Percentiles rank a stretch among this genome's conserved stretches.
Evolutionary conservation across 2,797 vertebrate species (phyloP).

Genomic region (Xiphophorus birchmanni): DNA sequence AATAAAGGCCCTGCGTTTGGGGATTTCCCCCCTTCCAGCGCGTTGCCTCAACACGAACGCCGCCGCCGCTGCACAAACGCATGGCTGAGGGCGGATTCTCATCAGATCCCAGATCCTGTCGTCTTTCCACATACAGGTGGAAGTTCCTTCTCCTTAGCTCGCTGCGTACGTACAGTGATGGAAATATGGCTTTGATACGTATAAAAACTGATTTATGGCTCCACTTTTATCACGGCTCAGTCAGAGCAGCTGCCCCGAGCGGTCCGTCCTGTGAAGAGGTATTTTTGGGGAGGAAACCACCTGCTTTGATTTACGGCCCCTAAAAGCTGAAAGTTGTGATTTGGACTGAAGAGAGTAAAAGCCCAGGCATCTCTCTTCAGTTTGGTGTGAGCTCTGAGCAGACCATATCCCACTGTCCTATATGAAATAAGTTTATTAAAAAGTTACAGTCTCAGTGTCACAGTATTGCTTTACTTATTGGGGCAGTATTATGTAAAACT

Average conservation of each 20-base stretch:
- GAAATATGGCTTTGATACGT: conserved; percentile 83
- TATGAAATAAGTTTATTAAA: conserved; percentile 25
- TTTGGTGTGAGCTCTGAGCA: conserved; percentile 35
- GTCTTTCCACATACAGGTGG: conserved; percentile 75
- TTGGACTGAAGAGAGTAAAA: conserved; percentile 53
- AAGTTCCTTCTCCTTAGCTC: conserved; percentile 65
- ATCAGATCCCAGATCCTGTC: conserved; percentile 80
- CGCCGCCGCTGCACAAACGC: conserved; percentile 67
- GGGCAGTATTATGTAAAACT: too few relatives aligned
- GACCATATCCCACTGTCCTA: conserved; percentile 32
- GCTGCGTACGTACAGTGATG: conserved; percentile 75
- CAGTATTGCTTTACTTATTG: background rate
- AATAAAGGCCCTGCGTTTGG: conserved; percentile 69
- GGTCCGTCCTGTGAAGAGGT: conserved; percentile 62
- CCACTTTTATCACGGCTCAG: conserved; percentile 78
- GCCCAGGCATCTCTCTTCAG: conserved; percentile 55
- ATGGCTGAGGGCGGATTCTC: conserved; percentile 77
- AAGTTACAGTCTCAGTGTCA: background rate
- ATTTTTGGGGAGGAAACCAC: conserved; percentile 74
- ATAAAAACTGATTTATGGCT: conserved; percentile 80
- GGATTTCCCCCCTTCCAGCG: conserved; percentile 77
- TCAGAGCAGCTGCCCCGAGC: conserved; percentile 73
- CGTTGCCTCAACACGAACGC: conserved; percentile 82
- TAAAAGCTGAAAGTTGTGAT: conserved; percentile 55
- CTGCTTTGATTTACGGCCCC: conserved; percentile 80